Evolutionary conservation across 2,113 vertebrate species (phyloP).

Genomic region (Gila orcuttii): DNA sequence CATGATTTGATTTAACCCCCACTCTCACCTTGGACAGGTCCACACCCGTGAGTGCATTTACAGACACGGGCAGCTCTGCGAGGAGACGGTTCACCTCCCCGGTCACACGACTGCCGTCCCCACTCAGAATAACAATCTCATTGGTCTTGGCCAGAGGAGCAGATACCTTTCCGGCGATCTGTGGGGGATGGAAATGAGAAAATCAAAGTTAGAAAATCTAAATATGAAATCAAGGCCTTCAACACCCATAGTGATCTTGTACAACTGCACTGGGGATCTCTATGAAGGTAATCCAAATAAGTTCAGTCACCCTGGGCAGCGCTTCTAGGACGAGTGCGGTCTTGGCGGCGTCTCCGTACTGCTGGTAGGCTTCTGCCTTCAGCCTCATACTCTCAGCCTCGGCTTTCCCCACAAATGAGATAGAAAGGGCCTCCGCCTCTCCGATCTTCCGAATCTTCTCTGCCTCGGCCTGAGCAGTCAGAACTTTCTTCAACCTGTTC

Average conservation of each 20-base stretch:
- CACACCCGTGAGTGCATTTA: slow-evolving; percentile 91
- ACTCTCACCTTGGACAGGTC: slow-evolving; percentile 86
- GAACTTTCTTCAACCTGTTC: slow-evolving; percentile 84
- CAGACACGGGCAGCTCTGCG: slow-evolving; percentile 86
- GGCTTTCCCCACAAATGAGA: slow-evolving; percentile 85
- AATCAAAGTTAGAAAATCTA: background rate
- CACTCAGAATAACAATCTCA: slow-evolving; percentile 90
- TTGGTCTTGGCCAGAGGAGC: slow-evolving; percentile 88
- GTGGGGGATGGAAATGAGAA: slow-evolving; percentile 42
- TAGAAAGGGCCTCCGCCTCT: slow-evolving; percentile 87
- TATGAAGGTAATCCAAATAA: background rate
- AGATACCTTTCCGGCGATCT: slow-evolving; percentile 89
- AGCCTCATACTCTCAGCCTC: slow-evolving; percentile 94
- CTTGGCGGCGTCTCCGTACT: slow-evolving; percentile 90
- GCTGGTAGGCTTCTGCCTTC: slow-evolving; percentile 91
- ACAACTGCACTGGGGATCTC: background rate
- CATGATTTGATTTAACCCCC: background rate
- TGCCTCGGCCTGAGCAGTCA: slow-evolving; percentile 89
- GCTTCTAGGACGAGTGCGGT: slow-evolving; percentile 89
- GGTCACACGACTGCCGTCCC: slow-evolving; percentile 79
- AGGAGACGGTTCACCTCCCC: slow-evolving; percentile 85
- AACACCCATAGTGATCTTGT: background rate
- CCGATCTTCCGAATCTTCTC: slow-evolving; percentile 90
- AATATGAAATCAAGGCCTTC: background rate
- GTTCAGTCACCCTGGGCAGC: slow-evolving; percentile 82